phyloP scores from a whole-genome alignment of 35 echinoderm and acorn worm species.

The Lytechinus variegatus region DNA sequence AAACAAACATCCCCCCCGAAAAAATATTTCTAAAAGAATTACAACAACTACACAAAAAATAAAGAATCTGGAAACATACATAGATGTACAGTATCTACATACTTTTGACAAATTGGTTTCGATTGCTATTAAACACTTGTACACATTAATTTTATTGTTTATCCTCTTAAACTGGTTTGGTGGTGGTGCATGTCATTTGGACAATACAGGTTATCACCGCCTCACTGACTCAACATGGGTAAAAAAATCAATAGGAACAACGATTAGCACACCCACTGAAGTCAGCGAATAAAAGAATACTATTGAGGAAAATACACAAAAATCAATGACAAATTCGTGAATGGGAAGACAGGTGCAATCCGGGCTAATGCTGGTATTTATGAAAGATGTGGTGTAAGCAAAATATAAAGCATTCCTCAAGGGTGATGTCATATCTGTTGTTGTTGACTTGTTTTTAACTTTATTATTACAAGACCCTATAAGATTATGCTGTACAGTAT shows the following conservation, averaged over 20 bases:
- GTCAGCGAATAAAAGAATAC: background rate
- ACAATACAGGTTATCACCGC: background rate
- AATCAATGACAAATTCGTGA: background rate
- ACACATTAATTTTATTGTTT: background rate
- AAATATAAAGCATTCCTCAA: background rate
- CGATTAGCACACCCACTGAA: background rate
- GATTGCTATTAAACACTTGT: no score
- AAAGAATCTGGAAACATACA: no score
- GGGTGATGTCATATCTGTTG: background rate
- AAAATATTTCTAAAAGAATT: no score
- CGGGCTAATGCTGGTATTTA: background rate
- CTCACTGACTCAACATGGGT: conserved; percentile 8
- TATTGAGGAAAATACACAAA: background rate
- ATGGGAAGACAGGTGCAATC: background rate
- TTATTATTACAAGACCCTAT: background rate
- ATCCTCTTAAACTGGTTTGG: background rate
- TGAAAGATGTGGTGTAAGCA: background rate
- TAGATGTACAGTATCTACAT: no score
- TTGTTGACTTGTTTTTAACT: conserved; percentile 14
- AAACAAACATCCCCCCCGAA: no score
- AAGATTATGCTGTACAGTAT: no score
- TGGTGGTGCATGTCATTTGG: background rate
- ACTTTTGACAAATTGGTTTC: no score
- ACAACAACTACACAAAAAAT: no score
- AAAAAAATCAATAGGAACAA: background rate